A percentile compares a stretch with the other conserved stretches of the same genome.
Evolutionary conservation across 2,888 invertebrate genomes (phyloP).

Genomic region (Caenorhabditis becei): DNA sequence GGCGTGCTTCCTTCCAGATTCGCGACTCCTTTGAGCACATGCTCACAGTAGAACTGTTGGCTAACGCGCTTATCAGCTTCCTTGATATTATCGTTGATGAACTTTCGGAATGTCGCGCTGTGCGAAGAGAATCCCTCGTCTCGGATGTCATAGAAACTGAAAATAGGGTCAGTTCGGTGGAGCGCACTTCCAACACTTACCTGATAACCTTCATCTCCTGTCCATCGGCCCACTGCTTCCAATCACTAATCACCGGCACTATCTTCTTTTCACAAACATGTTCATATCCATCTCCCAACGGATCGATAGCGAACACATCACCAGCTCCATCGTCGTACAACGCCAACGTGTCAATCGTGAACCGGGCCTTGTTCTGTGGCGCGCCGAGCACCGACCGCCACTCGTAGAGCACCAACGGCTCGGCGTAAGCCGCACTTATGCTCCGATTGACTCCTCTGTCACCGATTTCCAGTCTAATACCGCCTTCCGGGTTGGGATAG

Average conservation of each 20-base stretch:
- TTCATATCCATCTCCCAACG: conserved; percentile 51
- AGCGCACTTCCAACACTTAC: conserved; percentile 16
- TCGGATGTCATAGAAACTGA: conserved; percentile 64
- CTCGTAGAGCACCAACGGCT: conserved; percentile 62
- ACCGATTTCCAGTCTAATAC: conserved; percentile 64
- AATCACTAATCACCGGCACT: conserved; percentile 38
- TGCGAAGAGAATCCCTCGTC: conserved; percentile 54
- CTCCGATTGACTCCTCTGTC: conserved; percentile 60
- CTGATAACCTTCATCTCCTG: conserved; percentile 43
- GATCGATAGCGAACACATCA: conserved; percentile 60
- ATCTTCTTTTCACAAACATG: conserved; percentile 65
- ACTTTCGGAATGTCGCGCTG: conserved; percentile 44
- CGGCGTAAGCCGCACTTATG: conserved; percentile 35
- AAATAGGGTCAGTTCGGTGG: not conserved
- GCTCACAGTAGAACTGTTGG: conserved; percentile 67
- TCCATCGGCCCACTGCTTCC: conserved; percentile 46
- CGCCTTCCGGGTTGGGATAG: conserved; percentile 54
- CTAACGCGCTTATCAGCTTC: conserved; percentile 32
- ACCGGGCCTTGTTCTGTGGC: conserved; percentile 28
- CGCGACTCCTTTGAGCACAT: conserved; percentile 61
- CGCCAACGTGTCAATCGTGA: conserved; percentile 61
- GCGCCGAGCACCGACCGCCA: conserved; percentile 57
- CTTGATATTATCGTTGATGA: conserved; percentile 56
- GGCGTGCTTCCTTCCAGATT: conserved; percentile 53
- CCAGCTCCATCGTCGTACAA: conserved; percentile 63